Conservation (phyloP, 2,113 vertebrate genomes). For the Bos javanicus region DNA sequence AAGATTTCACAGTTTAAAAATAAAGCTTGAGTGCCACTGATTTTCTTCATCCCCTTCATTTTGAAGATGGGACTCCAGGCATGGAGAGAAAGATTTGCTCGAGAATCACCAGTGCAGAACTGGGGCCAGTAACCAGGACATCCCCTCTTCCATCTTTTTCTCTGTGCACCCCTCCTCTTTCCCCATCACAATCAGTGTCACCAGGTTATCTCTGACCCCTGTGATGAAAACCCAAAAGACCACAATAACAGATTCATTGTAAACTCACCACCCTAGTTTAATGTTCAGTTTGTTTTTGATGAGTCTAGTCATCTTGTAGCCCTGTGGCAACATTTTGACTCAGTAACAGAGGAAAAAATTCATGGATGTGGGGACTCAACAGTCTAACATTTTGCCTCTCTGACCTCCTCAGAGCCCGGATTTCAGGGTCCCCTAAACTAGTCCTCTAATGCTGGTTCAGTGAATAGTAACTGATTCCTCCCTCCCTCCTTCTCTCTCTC, state of each 20-base stretch:
- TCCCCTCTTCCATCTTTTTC: rapidly evolving
- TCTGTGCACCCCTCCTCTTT: too few species aligned
- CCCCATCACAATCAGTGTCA: too few species aligned
- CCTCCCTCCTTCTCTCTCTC: too few species aligned
- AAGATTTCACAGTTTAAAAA: not conserved
- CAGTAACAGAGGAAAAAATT: not conserved
- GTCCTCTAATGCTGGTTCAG: not conserved
- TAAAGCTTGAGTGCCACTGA: not conserved
- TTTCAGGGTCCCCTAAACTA: not conserved
- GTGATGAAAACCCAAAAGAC: not conserved
- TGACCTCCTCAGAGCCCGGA: not conserved
- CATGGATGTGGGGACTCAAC: not conserved
- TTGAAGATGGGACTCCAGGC: not conserved
- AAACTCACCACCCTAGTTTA: too few species aligned
- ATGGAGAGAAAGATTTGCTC: not conserved
- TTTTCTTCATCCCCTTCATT: not conserved
- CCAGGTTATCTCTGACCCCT: not conserved
- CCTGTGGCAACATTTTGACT: not conserved
- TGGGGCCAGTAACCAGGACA: not conserved
- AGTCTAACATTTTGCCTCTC: not conserved
- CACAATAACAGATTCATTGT: not conserved
- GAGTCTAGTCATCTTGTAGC: not conserved
- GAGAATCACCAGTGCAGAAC: not conserved
- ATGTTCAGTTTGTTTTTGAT: not conserved
- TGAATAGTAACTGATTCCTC: not conserved